Evolutionary conservation across 1,140 invertebrate genomes (phyloP).

Genomic region (Halesus radiatus): DNA sequence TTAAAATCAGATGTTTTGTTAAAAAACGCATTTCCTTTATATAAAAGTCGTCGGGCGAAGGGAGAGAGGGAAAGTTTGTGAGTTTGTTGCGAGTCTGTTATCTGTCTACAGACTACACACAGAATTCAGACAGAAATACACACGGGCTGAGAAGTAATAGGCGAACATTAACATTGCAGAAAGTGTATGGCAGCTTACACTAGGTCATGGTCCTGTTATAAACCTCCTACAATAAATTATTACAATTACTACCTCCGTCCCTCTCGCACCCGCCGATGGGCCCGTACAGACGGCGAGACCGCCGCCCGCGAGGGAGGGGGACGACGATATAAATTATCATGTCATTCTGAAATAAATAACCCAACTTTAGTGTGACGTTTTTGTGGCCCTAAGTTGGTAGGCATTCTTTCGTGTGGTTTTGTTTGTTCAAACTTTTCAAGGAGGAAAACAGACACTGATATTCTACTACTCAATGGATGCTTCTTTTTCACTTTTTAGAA

Average conservation of each 20-base stretch:
- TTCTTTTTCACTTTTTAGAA: neutral
- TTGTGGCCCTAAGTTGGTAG: constrained; percentile 46
- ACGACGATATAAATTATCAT: constrained; percentile 56
- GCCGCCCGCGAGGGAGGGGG: constrained; percentile 44
- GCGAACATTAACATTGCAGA: constrained; percentile 45
- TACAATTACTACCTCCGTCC: constrained; percentile 54
- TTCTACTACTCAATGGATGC: neutral
- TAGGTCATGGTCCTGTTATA: constrained; percentile 56
- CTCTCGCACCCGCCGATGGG: constrained; percentile 38
- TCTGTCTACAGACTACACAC: constrained; percentile 21
- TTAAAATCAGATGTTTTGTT: no score
- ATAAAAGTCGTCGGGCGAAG: no score
- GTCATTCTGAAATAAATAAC: constrained; percentile 56
- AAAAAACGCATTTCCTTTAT: no score
- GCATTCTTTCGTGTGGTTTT: constrained; percentile 48
- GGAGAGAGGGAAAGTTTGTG: no score
- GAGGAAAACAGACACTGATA: neutral
- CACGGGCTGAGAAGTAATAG: constrained; percentile 30
- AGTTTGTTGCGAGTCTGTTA: constrained; percentile 30
- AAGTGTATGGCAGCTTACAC: constrained; percentile 49
- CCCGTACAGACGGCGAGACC: constrained; percentile 21
- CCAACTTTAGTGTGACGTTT: constrained; percentile 56
- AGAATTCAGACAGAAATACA: neutral
- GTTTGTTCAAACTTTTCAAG: constrained; percentile 42
- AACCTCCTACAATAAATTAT: constrained; percentile 57